Base-by-base conservation (phyloP, 2,113 vertebrate genomes). In the Hydrolagus affinis region DNA sequence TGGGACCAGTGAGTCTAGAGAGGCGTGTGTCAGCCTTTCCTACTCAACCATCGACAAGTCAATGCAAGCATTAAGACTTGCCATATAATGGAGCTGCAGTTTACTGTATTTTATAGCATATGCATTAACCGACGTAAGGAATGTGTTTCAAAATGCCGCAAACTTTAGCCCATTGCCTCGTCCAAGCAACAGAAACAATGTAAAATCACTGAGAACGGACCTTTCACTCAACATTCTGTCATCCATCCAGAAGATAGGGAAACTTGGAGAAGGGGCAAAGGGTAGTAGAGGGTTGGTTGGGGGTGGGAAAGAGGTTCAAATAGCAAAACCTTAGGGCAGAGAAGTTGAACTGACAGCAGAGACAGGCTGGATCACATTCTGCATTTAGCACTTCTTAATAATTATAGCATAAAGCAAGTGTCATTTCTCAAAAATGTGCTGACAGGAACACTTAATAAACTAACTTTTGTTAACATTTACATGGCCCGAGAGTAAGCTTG, bases 331-430 rank as follows among this genome's bases (percentile, higher is more conserved):
- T n/a, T 21, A 1, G 21, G 62, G 78, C 62, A 66, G 73, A 75
- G 66, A 30, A 80, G n/a, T 19, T 17, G 28, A 11, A 1, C 78
- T 1, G 66, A 17, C 17, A 68, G 15, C 64, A 32, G 17, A 66
- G 78, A 83, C 78, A 83, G 23, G 78, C 62, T 66, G 7, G 0
- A 68, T 25, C 78, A 11, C 32, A 83, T 83, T 62, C 78, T 68
- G 73, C 60, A 83, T 83, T 62, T 32, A 83, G 60, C 17, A 68
- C 66, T 83, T 66, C 59, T 78, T 83, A 83, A 83, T 83, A 83
- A 83, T 83, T 83, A 83, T 25, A 66, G 78, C 66, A 66, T 83
- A 68, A 23, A 19, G 60, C 8, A 32, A 83, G 78, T 83, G 25
- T 83, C 60, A 83, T 30, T 66, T 66, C 8, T 11, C 4, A 83